phyloP scores from a whole-genome alignment of 2,888 invertebrate species.

The Nomada lathburiana region DNA sequence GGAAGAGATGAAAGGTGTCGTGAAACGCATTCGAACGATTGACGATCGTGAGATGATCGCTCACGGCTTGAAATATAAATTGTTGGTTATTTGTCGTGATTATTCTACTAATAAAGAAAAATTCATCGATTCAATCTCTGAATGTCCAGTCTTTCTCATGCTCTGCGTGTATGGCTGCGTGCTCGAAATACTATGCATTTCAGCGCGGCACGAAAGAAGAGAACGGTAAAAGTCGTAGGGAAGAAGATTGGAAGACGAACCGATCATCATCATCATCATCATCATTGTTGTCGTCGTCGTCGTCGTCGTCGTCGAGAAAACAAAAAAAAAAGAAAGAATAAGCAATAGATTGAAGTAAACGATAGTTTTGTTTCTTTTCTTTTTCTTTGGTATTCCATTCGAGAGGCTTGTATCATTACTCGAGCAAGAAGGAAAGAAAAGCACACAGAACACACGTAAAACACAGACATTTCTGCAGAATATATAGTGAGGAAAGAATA shows the following conservation, averaged over 20 bases:
- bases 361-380: conserved; percentile 5
- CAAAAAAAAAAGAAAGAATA: too few relatives aligned
- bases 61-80: conserved; percentile 74
- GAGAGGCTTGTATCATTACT: conserved; percentile 47
- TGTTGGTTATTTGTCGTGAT: conserved; percentile 79
- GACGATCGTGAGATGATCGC: conserved; percentile 57
- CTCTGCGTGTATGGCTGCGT: conserved; percentile 5
- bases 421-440: conserved; percentile 37
- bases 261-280: too few relatives aligned
- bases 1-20: neutral
- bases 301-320: too few relatives aligned
- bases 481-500: conserved; percentile 52
- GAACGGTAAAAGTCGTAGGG: neutral
- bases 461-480: conserved; percentile 26
- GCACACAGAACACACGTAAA: conserved; percentile 30
- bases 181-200: neutral
- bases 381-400: conserved; percentile 23
- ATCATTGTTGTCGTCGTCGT: too few relatives aligned
- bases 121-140: conserved; percentile 69
- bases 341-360: too few relatives aligned
- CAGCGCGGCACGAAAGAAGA: neutral
- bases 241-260: neutral
- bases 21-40: conserved; percentile 23
- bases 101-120: conserved; percentile 72
- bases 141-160: conserved; percentile 46